phyloP scores from a whole-genome alignment of 2,113 vertebrate genomes.

The Patagioenas fasciata region DNA sequence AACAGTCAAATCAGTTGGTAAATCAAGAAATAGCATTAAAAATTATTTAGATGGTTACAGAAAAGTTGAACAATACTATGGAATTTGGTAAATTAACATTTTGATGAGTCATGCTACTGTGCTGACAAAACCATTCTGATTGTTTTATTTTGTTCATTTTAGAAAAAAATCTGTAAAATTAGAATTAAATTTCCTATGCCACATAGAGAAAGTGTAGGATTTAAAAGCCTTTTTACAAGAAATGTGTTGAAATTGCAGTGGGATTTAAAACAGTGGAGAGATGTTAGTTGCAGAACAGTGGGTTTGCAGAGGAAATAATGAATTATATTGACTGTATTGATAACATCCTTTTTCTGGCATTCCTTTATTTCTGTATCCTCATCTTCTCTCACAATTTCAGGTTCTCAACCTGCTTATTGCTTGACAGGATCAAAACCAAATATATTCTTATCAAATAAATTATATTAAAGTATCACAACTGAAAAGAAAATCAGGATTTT shows the following conservation, averaged over 20 bases:
- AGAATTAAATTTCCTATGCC: not conserved
- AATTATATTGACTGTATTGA: not conserved
- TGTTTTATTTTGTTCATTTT: not conserved
- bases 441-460: not conserved
- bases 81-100: not conserved
- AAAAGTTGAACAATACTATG: not conserved
- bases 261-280: not conserved
- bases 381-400: not conserved
- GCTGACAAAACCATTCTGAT: not conserved
- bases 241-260: not conserved
- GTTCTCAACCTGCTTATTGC: not conserved
- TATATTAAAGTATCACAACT: not conserved
- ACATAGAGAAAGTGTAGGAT: not conserved
- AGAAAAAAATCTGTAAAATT: not conserved
- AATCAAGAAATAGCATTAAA: not conserved
- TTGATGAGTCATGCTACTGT: not conserved
- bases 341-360: not conserved
- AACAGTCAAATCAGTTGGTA: not conserved
- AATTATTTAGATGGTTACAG: not conserved
- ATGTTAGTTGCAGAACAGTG: not conserved
- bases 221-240: not conserved
- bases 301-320: not conserved
- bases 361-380: not conserved
- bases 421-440: not conserved
- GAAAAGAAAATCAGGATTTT: not conserved